These are phyloP conservation scores for Plecturocebus donacophilus DNA, from an alignment of 2,113 vertebrate species.

Conservation along the genomic window DNA sequence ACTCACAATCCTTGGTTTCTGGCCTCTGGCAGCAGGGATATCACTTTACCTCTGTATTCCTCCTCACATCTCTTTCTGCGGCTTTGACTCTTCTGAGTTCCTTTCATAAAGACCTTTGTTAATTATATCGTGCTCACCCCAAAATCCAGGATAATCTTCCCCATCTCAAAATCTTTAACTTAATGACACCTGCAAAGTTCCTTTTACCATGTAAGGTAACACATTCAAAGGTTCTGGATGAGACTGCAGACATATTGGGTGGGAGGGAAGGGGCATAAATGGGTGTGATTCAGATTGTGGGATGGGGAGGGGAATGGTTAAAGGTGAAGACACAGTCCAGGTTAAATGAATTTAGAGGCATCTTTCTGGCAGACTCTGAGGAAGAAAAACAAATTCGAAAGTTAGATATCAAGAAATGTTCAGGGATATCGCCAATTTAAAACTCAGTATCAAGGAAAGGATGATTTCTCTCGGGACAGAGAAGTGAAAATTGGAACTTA, in stretches of 20 bases:
- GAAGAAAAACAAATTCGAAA: neutral
- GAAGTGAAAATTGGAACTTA: neutral
- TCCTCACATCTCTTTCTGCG: neutral
- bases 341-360: neutral
- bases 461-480: neutral
- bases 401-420: neutral
- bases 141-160: neutral
- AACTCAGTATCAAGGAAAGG: neutral
- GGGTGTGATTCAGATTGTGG: neutral
- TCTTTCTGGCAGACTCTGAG: neutral
- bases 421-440: neutral
- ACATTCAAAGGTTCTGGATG: neutral
- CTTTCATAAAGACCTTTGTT: neutral
- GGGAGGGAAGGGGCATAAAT: neutral
- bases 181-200: neutral
- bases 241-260: neutral
- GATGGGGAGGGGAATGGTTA: neutral
- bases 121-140: neutral
- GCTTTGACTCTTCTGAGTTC: neutral
- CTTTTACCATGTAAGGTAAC: neutral
- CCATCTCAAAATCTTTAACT: neutral
- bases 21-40: no score
- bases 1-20: neutral
- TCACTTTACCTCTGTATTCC: neutral
- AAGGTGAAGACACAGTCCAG: neutral